Evolutionary conservation across 2,113 vertebrate genomes (phyloP).

Genomic region (Oreochromis niloticus): DNA sequence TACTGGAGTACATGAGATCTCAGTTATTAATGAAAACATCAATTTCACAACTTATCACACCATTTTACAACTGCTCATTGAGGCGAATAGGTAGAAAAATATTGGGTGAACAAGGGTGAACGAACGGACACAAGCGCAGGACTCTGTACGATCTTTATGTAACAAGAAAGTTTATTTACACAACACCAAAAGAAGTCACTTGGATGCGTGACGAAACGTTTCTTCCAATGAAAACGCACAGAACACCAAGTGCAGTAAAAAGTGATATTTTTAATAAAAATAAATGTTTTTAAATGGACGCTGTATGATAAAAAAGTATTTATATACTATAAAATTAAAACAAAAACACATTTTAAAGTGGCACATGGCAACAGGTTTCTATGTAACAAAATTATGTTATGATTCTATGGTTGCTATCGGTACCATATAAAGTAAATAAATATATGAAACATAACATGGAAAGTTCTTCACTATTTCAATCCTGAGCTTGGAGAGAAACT

Average conservation of each 20-base stretch:
- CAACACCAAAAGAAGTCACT: neutral
- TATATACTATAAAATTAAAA: neutral
- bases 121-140: rapidly evolving
- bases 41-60: neutral
- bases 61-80: neutral
- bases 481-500: neutral
- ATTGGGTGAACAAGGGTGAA: neutral
- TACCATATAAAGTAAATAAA: neutral
- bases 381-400: neutral
- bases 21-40: neutral
- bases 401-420: neutral
- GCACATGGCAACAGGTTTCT: neutral
- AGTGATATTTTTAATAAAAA: neutral
- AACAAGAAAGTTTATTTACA: neutral
- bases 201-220: neutral
- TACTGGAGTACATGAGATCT: neutral
- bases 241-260: neutral
- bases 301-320: neutral
- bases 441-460: neutral
- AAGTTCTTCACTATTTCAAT: neutral
- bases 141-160: neutral
- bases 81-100: neutral
- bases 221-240: rapidly evolving
- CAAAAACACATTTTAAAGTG: neutral
- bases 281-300: neutral